Evolutionary conservation across 2,888 invertebrate genomes (phyloP).

Genomic region (Drosophila macrospina): DNA sequence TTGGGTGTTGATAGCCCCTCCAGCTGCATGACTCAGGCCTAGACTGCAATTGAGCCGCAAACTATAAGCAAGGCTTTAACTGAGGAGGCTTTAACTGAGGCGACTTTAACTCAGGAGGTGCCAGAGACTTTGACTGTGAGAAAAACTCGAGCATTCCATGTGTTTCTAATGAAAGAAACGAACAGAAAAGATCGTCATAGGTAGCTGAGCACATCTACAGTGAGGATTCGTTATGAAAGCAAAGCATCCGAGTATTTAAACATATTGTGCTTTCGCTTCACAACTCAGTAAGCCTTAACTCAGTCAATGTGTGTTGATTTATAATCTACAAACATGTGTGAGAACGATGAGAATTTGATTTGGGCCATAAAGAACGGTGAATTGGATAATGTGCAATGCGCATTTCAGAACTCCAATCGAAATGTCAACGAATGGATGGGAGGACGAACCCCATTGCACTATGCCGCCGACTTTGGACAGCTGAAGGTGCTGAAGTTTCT

Average conservation of each 20-base stretch:
- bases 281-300: constrained; percentile 2
- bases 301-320: not conserved
- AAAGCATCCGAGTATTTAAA: not conserved
- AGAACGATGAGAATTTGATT: constrained; percentile 41
- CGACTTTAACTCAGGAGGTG: constrained; percentile 32
- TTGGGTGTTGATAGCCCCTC: constrained; percentile 63
- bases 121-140: constrained; percentile 49
- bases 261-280: not conserved
- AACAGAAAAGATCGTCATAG: too few species aligned
- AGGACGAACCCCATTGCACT: constrained; percentile 94
- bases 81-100: not conserved
- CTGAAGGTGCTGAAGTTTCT: constrained; percentile 94
- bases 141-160: constrained; percentile 21
- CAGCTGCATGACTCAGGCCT: constrained; percentile 19
- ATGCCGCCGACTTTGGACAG: constrained; percentile 98
- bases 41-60: constrained; percentile 5
- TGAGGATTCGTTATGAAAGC: not conserved
- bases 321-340: constrained; percentile 26
- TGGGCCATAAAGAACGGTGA: constrained; percentile 58
- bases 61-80: not conserved
- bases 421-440: constrained; percentile 94
- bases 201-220: not conserved
- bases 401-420: constrained; percentile 39
- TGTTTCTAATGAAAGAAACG: not conserved
- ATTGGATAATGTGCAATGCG: constrained; percentile 38